Conservation (phyloP, 2,113 vertebrate genomes). For the Cyanistes caeruleus region DNA sequence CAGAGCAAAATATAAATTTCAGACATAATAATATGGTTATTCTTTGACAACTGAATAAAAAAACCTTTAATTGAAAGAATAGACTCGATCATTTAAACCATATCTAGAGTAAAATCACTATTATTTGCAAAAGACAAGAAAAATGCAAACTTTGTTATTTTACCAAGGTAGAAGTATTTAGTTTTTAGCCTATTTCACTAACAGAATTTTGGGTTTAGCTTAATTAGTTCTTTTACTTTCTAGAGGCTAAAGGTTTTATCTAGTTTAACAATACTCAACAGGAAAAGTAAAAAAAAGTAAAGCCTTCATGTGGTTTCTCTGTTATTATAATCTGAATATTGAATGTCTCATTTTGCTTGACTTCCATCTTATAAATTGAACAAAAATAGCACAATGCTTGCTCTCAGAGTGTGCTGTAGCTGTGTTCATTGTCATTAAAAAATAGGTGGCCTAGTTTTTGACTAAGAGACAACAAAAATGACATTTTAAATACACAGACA, state of each 20-base stretch:
- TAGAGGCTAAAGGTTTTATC: not conserved
- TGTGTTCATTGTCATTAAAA: not conserved
- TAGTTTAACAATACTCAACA: not conserved
- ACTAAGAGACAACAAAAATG: slow-evolving; percentile 4
- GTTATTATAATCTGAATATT: not conserved
- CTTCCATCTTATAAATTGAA: not conserved
- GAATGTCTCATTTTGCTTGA: not conserved
- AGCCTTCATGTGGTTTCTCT: not conserved
- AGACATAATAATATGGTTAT: not conserved
- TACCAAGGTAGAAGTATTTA: not conserved
- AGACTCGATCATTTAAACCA: not conserved
- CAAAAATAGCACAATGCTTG: slow-evolving; percentile 22
- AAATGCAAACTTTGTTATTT: not conserved
- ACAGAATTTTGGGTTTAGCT: not conserved
- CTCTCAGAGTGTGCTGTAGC: not conserved
- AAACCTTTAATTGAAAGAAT: not conserved
- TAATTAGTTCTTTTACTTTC: not conserved
- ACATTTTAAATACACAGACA: not conserved
- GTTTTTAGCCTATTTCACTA: not conserved
- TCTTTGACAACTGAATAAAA: not conserved
- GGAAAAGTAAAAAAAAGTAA: not conserved
- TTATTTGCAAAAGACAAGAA: not conserved
- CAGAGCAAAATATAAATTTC: not conserved
- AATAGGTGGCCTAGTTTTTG: slow-evolving; percentile 43
- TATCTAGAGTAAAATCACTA: not conserved